Conservation (phyloP, 2,888 invertebrate species). For the Ligdia adustata region DNA sequence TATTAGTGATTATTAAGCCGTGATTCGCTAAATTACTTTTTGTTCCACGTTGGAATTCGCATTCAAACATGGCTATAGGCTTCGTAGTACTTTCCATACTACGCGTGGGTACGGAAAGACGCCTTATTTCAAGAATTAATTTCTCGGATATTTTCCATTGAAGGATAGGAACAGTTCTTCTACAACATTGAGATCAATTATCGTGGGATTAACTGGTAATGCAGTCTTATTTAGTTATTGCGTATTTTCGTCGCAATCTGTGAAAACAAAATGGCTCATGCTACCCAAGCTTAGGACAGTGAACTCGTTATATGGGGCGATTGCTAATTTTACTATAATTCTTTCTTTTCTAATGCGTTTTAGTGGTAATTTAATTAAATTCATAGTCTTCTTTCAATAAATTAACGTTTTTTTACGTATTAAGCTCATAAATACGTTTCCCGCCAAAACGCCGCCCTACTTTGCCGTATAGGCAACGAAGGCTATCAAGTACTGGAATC, state of each 20-base stretch:
- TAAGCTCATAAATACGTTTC: constrained; percentile 63
- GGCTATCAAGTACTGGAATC: constrained; percentile 49
- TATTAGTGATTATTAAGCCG: constrained; percentile 58
- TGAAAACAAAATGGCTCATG: constrained; percentile 85
- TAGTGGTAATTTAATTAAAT: constrained; percentile 34
- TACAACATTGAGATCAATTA: constrained; percentile 72
- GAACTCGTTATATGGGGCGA: constrained; percentile 80
- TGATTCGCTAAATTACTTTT: constrained; percentile 64
- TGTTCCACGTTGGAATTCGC: constrained; percentile 82
- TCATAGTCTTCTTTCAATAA: constrained; percentile 30
- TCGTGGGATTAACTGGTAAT: constrained; percentile 73
- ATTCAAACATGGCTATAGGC: constrained; percentile 83
- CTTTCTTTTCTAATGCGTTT: constrained; percentile 37
- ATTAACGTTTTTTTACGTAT: constrained; percentile 32
- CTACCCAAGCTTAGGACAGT: constrained; percentile 81
- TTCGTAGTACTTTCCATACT: constrained; percentile 79
- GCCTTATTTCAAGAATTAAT: constrained; percentile 81
- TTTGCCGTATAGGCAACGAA: constrained; percentile 54
- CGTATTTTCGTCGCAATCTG: constrained; percentile 81
- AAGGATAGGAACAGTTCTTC: constrained; percentile 76
- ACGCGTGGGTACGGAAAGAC: constrained; percentile 80
- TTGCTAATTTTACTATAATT: constrained; percentile 60
- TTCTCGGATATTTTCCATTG: constrained; percentile 80
- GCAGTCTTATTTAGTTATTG: constrained; percentile 74
- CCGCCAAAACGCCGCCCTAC: constrained; percentile 81